A percentile compares a stretch with the other conserved stretches of the same genome.
These are phyloP conservation scores for Tokudaia muenninki DNA, from an alignment of 2,797 vertebrate species.

Conservation along the genomic window DNA sequence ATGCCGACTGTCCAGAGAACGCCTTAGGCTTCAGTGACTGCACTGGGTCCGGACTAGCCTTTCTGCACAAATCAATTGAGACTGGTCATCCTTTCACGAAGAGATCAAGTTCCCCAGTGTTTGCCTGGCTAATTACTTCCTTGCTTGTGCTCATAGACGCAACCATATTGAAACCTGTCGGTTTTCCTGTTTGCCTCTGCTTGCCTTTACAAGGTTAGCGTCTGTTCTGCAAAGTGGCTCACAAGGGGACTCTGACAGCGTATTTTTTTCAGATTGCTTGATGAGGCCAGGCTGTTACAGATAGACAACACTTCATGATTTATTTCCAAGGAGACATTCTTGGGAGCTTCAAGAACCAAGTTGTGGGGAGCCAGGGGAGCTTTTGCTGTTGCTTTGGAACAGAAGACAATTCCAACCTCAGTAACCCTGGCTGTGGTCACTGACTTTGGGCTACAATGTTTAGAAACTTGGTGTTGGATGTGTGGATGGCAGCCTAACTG, in stretches of 20 bases:
- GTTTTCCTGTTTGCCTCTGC: constrained; percentile 26
- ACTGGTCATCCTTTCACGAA: neutral
- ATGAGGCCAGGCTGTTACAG: neutral
- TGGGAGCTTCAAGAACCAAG: neutral
- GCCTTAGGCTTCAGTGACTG: neutral
- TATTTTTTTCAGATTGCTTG: neutral
- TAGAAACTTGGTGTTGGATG: neutral
- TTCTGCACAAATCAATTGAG: neutral
- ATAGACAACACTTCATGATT: neutral
- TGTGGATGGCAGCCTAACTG: neutral
- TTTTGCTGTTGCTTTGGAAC: neutral
- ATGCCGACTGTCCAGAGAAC: neutral
- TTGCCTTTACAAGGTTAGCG: neutral
- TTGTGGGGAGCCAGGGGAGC: neutral
- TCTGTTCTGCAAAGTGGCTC: constrained; percentile 17
- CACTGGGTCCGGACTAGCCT: neutral
- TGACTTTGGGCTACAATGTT: neutral
- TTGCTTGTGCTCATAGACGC: constrained; percentile 8
- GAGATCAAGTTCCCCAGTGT: neutral
- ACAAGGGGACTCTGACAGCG: neutral
- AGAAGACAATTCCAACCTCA: neutral
- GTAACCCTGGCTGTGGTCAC: neutral
- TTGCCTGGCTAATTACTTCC: constrained; percentile 42
- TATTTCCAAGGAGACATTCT: constrained; percentile 36
- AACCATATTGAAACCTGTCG: neutral